Evolutionary conservation across 1,140 invertebrate species (phyloP).

Genomic region (Drosophila ercepeae): DNA sequence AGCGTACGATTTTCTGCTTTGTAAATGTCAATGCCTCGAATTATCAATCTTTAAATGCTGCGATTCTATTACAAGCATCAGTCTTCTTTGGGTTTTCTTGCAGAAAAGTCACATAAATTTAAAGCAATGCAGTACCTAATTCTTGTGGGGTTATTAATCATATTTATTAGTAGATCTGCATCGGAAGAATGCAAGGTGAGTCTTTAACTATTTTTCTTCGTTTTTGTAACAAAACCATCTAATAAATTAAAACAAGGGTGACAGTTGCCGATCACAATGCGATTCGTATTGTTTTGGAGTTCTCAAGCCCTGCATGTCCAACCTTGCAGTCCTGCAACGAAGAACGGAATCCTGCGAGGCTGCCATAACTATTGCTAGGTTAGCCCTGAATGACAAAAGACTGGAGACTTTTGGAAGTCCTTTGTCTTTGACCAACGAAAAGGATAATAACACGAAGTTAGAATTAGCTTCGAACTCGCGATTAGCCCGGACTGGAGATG

Average conservation of each 20-base stretch:
- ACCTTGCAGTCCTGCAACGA: not conserved
- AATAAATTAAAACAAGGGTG: not conserved
- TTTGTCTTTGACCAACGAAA: not conserved
- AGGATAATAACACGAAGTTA: not conserved
- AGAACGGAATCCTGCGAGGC: conserved; percentile 16
- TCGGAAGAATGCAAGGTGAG: conserved; percentile 6
- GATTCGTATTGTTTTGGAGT: conserved; percentile 1
- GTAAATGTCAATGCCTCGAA: not conserved
- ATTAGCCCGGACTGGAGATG: not conserved
- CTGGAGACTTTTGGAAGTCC: conserved; percentile 4
- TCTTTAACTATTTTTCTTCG: not conserved
- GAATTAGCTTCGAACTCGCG: not conserved
- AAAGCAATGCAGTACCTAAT: not conserved
- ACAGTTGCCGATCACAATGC: not conserved
- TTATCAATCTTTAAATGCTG: not conserved
- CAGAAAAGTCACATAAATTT: not conserved
- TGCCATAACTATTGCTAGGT: conserved; percentile 8
- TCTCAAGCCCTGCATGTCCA: conserved; percentile 13
- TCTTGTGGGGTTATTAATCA: not conserved
- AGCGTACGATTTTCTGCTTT: conserved; percentile 29
- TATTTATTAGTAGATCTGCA: not conserved
- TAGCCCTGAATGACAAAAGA: conserved; percentile 14
- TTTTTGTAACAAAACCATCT: no score
- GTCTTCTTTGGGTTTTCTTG: not conserved
- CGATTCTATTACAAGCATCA: not conserved